Conservation (phyloP, 1,140 invertebrate species). For the Papilio dardanus region DNA sequence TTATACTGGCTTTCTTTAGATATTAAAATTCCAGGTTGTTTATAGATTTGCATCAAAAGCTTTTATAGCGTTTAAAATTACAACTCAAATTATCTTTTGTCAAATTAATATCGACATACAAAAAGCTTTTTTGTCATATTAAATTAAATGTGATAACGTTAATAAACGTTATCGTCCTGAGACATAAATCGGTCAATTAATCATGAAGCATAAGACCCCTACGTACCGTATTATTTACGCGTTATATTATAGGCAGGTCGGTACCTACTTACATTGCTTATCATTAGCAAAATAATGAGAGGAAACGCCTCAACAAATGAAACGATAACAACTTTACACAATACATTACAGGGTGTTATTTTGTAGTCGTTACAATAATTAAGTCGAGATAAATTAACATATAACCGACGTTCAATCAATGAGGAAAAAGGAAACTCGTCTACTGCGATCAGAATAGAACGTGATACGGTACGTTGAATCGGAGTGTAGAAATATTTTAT, state of each 20-base stretch:
- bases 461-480: not conserved
- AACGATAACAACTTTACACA: slow-evolving; percentile 1
- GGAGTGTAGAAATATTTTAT: not conserved
- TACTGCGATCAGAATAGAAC: not conserved
- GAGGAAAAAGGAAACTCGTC: slow-evolving; percentile 1
- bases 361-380: slow-evolving; percentile 19
- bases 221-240: not conserved
- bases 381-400: slow-evolving; percentile 2
- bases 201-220: too few species aligned
- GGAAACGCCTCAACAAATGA: slow-evolving; percentile 9
- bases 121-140: not conserved
- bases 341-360: slow-evolving; percentile 8
- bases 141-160: not conserved
- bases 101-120: too few species aligned
- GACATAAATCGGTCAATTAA: not conserved
- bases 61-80: not conserved
- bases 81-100: not conserved
- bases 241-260: too few species aligned
- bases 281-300: slow-evolving; percentile 31
- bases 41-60: not conserved
- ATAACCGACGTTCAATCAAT: not conserved
- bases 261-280: slow-evolving; percentile 8
- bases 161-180: not conserved
- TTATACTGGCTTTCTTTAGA: slow-evolving; percentile 34
- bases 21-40: not conserved